Percentiles rank a stretch among this genome's conserved stretches.
Conservation (phyloP, 2,113 vertebrate genomes). For the Echinops telfairi region DNA sequence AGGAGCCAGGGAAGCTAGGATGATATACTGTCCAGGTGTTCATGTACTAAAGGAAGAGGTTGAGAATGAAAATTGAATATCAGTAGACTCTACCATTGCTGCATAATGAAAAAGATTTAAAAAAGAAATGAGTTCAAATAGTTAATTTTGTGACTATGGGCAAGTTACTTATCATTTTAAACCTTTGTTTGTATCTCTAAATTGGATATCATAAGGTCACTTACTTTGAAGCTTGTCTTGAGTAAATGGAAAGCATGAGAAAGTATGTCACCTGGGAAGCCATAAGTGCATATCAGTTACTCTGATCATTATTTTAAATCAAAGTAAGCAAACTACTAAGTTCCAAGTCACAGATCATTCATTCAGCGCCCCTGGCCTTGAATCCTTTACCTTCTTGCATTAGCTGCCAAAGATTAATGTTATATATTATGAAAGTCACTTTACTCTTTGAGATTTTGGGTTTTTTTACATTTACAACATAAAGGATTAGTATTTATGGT, state of each 20-base stretch:
- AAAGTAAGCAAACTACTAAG: neutral
- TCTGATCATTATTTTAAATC: neutral
- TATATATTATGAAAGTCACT: neutral
- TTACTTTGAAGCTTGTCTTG: neutral
- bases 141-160: neutral
- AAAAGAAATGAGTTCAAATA: neutral
- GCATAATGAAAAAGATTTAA: accelerated
- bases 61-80: neutral
- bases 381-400: neutral
- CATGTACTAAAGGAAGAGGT: neutral
- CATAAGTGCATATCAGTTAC: neutral
- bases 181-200: neutral
- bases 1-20: neutral
- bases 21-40: neutral
- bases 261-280: neutral
- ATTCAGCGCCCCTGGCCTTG: neutral
- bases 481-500: neutral
- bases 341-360: neutral
- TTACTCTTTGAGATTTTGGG: neutral
- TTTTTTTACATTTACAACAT: neutral
- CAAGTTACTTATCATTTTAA: neutral
- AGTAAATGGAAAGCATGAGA: neutral
- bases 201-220: neutral
- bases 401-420: neutral
- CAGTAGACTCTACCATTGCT: accelerated